These are phyloP conservation scores for Trypoxylon attenuatum DNA, from an alignment of 2,888 invertebrate species.

Conservation along the genomic window DNA sequence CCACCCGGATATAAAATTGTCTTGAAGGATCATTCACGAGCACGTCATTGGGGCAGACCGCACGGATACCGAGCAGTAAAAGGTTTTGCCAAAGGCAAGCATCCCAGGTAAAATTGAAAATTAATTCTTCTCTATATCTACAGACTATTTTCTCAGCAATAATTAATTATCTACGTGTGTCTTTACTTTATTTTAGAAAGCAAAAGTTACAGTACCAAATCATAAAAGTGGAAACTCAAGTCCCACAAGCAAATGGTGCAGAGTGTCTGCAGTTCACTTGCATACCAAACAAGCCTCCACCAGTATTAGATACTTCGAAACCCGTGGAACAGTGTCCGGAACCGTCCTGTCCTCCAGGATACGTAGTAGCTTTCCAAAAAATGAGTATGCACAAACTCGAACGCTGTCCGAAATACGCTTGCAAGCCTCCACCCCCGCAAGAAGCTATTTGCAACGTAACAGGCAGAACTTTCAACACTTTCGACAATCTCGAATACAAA, in stretches of 20 bases:
- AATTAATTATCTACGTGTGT: neutral
- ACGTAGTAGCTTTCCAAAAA: conserved; percentile 76
- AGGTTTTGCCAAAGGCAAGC: neutral
- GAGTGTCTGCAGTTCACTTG: conserved; percentile 78
- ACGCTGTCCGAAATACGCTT: conserved; percentile 77
- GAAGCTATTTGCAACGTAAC: conserved; percentile 84
- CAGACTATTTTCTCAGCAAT: neutral
- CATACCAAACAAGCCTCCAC: conserved; percentile 75
- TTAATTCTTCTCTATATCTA: neutral
- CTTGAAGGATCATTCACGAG: conserved; percentile 58
- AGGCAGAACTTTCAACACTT: conserved; percentile 86
- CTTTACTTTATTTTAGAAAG: conserved; percentile 14
- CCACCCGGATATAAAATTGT: conserved; percentile 76
- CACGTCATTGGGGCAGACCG: conserved; percentile 4
- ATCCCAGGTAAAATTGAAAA: neutral
- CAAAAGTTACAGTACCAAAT: neutral
- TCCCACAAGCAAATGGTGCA: neutral
- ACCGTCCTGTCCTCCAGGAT: conserved; percentile 79
- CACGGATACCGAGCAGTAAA: conserved; percentile 10
- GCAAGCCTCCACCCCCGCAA: conserved; percentile 79
- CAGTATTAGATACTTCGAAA: conserved; percentile 65
- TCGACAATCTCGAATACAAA: conserved; percentile 86
- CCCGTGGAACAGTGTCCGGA: conserved; percentile 73
- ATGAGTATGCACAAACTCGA: conserved; percentile 58
- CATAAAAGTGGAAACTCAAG: neutral